phyloP scores from a whole-genome alignment of 1,140 invertebrate species.

The Drosophila ananassae region DNA sequence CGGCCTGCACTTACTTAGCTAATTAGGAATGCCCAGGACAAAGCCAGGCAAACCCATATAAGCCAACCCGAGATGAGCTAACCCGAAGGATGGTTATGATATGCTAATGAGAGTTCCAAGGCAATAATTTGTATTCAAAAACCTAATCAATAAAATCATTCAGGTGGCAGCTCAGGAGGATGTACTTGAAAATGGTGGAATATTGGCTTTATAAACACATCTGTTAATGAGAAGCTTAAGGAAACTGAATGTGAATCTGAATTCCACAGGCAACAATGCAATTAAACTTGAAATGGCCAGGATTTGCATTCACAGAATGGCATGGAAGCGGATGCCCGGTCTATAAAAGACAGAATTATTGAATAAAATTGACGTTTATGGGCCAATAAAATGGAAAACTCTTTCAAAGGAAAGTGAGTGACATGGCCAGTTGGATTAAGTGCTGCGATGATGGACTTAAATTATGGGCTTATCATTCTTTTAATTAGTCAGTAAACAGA shows the following conservation, averaged over 20 bases:
- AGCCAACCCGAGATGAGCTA: no score
- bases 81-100: slow-evolving; percentile 34
- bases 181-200: background rate
- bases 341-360: slow-evolving; percentile 42
- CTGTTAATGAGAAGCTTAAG: slow-evolving; percentile 39
- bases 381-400: slow-evolving; percentile 9
- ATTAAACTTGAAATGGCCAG: slow-evolving; percentile 63
- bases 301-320: slow-evolving; percentile 49
- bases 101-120: slow-evolving; percentile 38
- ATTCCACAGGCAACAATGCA: slow-evolving; percentile 44
- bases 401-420: slow-evolving; percentile 12
- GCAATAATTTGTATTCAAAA: slow-evolving; percentile 40
- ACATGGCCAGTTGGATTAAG: background rate
- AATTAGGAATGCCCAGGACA: slow-evolving; percentile 52
- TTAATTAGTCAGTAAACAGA: slow-evolving; percentile 4
- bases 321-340: slow-evolving; percentile 8
- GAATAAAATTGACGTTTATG: slow-evolving; percentile 37
- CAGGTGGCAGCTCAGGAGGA: slow-evolving; percentile 2
- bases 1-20: slow-evolving; percentile 52
- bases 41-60: background rate
- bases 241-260: background rate
- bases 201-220: background rate
- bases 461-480: background rate
- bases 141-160: slow-evolving; percentile 46
- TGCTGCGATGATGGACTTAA: background rate